phyloP scores from a whole-genome alignment of 1,140 invertebrate species.

The Propsilocerus akamusi region DNA sequence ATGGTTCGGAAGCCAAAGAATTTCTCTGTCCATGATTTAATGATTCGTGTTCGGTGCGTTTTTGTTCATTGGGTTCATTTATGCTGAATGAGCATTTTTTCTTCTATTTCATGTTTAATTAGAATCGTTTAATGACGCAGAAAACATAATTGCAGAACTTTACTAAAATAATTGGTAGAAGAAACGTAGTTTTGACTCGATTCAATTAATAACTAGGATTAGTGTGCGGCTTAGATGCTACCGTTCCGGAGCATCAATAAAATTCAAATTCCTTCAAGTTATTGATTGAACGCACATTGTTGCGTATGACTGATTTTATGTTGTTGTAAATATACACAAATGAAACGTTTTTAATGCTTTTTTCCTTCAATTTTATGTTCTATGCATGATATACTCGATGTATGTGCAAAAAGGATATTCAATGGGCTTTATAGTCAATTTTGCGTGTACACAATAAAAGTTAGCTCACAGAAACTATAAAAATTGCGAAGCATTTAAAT shows the following conservation, averaged over 20 bases:
- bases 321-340: constrained; percentile 20
- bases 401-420: not conserved
- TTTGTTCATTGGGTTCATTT: no score
- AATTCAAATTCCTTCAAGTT: no score
- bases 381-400: not conserved
- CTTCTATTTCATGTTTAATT: no score
- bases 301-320: no score
- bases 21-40: not conserved
- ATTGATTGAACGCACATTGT: no score
- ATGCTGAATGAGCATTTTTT: no score
- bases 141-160: no score
- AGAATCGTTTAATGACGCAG: no score
- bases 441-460: not conserved
- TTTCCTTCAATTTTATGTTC: constrained; percentile 61
- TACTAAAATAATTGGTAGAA: no score
- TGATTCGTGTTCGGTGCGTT: not conserved
- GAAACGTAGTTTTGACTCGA: no score
- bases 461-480: not conserved
- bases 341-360: constrained; percentile 76
- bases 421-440: not conserved
- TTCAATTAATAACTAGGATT: no score
- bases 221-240: no score
- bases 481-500: not conserved
- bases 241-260: constrained; percentile 21
- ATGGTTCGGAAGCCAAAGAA: constrained; percentile 28